Base-by-base conservation (phyloP, 2,888 invertebrate genomes). In the Amiota mariae region DNA sequence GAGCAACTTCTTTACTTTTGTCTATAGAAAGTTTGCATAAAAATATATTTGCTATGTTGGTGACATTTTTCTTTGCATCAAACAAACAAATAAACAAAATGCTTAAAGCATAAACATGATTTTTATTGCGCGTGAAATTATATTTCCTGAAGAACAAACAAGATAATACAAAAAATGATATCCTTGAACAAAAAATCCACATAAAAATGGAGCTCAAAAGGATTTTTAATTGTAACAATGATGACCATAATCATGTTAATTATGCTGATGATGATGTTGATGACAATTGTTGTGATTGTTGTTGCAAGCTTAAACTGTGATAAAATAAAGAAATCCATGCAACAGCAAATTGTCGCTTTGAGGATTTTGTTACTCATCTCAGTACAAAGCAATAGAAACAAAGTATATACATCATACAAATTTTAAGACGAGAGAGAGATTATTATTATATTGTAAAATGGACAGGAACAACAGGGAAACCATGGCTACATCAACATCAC, bases 301-400 rank as follows among this genome's bases (percentile, higher is more conserved):
- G 36, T 36, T 36, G 36, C 36, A 36, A 36, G 2, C 36, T 36
- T 6, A 36, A 36, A 36, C 2, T 36, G 6, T 36, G 2, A 36
- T 10, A 54, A n/a, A 13, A 54, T 15, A 11, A 12, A 54, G 0
- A 54, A 54, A 1, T 1, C 1, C 54, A 54, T 24, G 15, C n/a
- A 54, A 54, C n/a, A 24, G 9, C 46, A 59, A 63, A 46, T 13
- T 63, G 63, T 47, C 63, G 46, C 63, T 63, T 36, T 24, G 36
- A 63, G 63, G 24, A 24, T 24, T 24, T 24, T 24, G 24, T 24
- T 24, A 3, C 24, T 24, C 24, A 24, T 24, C 24, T 24, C 24
- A 36, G 36, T 6, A 36, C 36, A 36, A 36, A 36, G 8, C 8
- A 36, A 36, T 36, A 36, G 2, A 36, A 36, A 36, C 36, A 36